Evolutionary conservation across 1,140 invertebrate genomes (phyloP).

Genomic region (Brachystomella parvula): DNA sequence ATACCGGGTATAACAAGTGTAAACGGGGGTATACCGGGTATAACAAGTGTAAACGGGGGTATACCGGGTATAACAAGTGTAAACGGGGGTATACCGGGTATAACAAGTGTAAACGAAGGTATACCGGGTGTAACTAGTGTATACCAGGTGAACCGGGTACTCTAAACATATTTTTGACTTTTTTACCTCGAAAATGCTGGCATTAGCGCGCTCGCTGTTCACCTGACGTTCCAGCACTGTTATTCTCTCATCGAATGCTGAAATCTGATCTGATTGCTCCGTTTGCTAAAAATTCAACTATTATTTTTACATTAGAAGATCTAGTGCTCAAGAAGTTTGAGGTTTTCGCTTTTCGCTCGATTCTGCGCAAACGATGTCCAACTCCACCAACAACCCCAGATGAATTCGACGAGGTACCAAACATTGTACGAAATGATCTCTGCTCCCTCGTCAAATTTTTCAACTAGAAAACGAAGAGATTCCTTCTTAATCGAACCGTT

Average conservation of each 20-base stretch:
- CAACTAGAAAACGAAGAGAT: constrained; percentile 18
- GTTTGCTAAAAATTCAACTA: constrained; percentile 10
- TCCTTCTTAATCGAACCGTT: too few relatives aligned
- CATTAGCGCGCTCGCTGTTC: neutral
- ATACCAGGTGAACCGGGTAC: too few relatives aligned
- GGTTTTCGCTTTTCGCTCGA: constrained; percentile 18
- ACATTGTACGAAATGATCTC: constrained; percentile 23
- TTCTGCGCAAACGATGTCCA: neutral
- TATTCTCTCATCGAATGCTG: constrained; percentile 25
- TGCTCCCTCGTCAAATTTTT: constrained; percentile 27
- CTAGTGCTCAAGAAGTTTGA: neutral
- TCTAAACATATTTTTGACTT: too few relatives aligned
- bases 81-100: too few relatives aligned
- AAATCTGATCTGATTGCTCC: constrained; percentile 15
- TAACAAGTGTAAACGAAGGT: too few relatives aligned
- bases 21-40: too few relatives aligned
- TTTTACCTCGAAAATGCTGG: neutral
- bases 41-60: too few relatives aligned
- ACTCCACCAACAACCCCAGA: neutral
- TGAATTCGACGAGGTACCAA: constrained; percentile 27
- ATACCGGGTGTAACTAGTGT: too few relatives aligned
- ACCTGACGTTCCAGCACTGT: constrained; percentile 25
- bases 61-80: too few relatives aligned
- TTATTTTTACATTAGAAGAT: neutral
- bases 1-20: too few relatives aligned